Evolutionary conservation across 2,113 vertebrate species (phyloP).

Genomic region (Turnix velox): DNA sequence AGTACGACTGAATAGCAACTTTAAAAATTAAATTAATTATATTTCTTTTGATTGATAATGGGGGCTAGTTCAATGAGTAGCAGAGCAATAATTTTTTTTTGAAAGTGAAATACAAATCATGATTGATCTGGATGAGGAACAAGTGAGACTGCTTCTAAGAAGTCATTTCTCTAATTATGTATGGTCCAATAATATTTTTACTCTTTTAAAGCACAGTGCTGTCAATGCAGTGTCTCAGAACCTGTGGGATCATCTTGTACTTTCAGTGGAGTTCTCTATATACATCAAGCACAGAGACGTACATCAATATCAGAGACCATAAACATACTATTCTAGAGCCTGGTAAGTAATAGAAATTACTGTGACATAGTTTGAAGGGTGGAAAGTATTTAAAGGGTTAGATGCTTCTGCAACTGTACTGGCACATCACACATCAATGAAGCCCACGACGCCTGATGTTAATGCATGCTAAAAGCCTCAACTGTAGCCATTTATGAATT

Average conservation of each 20-base stretch:
- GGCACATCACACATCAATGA: background rate
- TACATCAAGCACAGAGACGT: fast-evolving
- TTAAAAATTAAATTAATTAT: background rate
- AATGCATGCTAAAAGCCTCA: background rate
- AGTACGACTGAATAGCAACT: background rate
- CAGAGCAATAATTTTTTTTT: background rate
- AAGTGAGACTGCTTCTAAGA: background rate
- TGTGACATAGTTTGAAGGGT: background rate
- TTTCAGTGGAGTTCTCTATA: background rate
- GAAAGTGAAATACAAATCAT: background rate
- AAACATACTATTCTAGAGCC: background rate
- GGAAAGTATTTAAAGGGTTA: background rate
- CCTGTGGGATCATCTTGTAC: fast-evolving
- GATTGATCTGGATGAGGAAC: background rate
- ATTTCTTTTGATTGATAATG: background rate
- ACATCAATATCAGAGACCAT: too few species aligned
- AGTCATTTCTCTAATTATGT: background rate
- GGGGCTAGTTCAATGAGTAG: background rate
- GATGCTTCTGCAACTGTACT: background rate
- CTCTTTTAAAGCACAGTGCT: fast-evolving
- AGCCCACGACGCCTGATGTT: background rate
- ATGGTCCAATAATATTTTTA: background rate
- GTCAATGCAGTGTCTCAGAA: background rate
- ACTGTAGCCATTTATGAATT: background rate
- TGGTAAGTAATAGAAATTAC: background rate